A percentile compares a stretch with the other conserved stretches of the same genome.
phyloP scores from a whole-genome alignment of 2,797 vertebrate genomes.

The Diplodus sargus region DNA sequence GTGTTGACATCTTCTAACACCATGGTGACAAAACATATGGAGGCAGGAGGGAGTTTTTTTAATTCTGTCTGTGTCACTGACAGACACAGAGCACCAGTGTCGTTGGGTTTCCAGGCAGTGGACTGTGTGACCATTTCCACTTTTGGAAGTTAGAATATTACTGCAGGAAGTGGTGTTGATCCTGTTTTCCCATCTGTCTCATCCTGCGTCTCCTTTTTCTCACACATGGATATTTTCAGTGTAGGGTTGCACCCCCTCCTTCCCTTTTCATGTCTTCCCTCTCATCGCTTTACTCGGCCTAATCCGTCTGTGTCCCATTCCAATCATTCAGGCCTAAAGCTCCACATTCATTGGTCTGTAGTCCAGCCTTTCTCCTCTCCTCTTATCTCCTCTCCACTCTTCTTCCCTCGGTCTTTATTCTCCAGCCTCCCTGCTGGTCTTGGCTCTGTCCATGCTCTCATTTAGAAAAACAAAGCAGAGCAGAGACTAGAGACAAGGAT shows the following conservation, averaged over 20 bases:
- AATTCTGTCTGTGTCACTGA: slow-evolving; percentile 39
- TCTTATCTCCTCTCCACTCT: slow-evolving; percentile 21
- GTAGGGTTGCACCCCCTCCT: slow-evolving; percentile 9
- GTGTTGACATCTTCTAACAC: slow-evolving; percentile 78
- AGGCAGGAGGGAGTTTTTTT: slow-evolving; percentile 49
- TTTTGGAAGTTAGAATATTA: slow-evolving; percentile 28
- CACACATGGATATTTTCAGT: slow-evolving; percentile 56
- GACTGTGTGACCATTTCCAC: background rate
- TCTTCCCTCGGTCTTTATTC: slow-evolving; percentile 18
- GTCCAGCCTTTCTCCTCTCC: slow-evolving; percentile 24
- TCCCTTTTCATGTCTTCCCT: slow-evolving; percentile 25
- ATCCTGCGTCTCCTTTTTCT: slow-evolving; percentile 25
- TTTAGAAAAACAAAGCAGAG: slow-evolving; percentile 52
- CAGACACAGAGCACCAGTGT: slow-evolving; percentile 16
- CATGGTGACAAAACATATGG: slow-evolving; percentile 82
- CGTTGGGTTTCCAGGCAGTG: background rate
- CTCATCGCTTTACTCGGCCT: slow-evolving; percentile 36
- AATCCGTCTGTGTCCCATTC: slow-evolving; percentile 62
- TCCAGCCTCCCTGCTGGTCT: slow-evolving; percentile 47
- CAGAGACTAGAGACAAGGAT: slow-evolving; percentile 3
- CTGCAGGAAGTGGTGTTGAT: slow-evolving; percentile 19
- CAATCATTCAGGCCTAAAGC: slow-evolving; percentile 56
- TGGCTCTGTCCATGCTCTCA: slow-evolving; percentile 39
- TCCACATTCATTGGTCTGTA: slow-evolving; percentile 35
- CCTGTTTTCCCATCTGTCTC: background rate